Percentiles rank a stretch among this genome's conserved stretches.
These are phyloP conservation scores for Eucera pruinosa DNA, from an alignment of 2,888 invertebrate genomes.

Conservation along the genomic window DNA sequence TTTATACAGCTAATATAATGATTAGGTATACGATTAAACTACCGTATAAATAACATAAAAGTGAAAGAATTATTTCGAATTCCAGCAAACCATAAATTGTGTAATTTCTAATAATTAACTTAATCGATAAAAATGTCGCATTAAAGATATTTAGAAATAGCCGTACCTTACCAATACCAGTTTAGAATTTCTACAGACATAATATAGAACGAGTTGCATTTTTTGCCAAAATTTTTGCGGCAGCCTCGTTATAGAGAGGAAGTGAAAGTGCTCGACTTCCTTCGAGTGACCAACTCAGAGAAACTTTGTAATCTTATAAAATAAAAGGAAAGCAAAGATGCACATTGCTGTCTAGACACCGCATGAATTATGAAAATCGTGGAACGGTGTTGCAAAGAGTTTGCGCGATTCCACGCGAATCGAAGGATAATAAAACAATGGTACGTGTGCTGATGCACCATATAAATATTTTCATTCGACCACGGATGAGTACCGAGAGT, in stretches of 20 bases:
- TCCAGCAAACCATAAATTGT: no score
- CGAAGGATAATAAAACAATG: slow-evolving; percentile 31
- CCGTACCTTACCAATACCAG: not conserved
- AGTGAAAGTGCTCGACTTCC: slow-evolving; percentile 52
- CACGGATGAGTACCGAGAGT: no score
- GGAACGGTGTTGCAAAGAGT: slow-evolving; percentile 42
- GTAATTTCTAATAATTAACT: no score
- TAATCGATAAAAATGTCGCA: no score
- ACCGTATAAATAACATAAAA: no score
- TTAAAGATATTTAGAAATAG: no score
- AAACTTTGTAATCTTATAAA: slow-evolving; percentile 27
- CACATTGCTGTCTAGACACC: not conserved
- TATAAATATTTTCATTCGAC: slow-evolving; percentile 39
- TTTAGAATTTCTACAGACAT: not conserved
- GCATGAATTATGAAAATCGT: slow-evolving; percentile 44
- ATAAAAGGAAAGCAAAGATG: slow-evolving; percentile 22
- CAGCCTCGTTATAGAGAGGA: slow-evolving; percentile 18
- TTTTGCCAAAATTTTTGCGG: slow-evolving; percentile 33
- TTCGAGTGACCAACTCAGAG: slow-evolving; percentile 13
- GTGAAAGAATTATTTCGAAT: no score
- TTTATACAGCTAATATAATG: no score
- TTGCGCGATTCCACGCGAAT: slow-evolving; percentile 15
- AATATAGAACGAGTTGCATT: not conserved
- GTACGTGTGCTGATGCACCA: slow-evolving; percentile 24
- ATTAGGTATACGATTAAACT: no score